These are phyloP conservation scores for Fopius arisanus DNA, from an alignment of 1,140 invertebrate genomes.

Conservation along the genomic window DNA sequence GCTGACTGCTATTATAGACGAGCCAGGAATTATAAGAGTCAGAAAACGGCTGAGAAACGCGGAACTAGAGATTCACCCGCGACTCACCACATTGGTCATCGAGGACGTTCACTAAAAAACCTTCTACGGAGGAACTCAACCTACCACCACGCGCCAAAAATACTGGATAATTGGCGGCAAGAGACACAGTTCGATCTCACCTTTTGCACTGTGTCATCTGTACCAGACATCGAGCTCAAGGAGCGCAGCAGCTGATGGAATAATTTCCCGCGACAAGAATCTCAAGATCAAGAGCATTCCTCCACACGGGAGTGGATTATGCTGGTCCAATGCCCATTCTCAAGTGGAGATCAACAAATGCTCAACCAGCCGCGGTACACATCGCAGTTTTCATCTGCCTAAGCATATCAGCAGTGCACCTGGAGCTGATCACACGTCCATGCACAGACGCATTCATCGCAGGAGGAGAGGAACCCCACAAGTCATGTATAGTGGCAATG, in stretches of 20 bases:
- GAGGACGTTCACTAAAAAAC: slow-evolving; percentile 36
- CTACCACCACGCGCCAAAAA: slow-evolving; percentile 33
- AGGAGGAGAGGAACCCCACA: slow-evolving; percentile 35
- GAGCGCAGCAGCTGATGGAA: too few species aligned
- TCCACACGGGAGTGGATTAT: too few species aligned
- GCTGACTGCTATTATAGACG: slow-evolving; percentile 3
- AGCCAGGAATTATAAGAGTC: too few species aligned
- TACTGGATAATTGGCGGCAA: slow-evolving; percentile 42
- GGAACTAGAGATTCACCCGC: not conserved
- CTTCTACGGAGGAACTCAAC: slow-evolving; percentile 40
- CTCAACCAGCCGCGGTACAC: slow-evolving; percentile 34
- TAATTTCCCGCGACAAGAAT: too few species aligned
- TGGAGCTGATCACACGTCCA: slow-evolving; percentile 39
- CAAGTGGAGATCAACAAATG: too few species aligned
- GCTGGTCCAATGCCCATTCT: too few species aligned
- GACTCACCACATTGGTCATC: slow-evolving; percentile 39
- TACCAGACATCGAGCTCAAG: slow-evolving; percentile 16
- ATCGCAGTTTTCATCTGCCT: slow-evolving; percentile 32
- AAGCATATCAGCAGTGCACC: slow-evolving; percentile 38
- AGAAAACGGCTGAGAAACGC: not conserved
- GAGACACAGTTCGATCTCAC: slow-evolving; percentile 2
- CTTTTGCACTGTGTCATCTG: slow-evolving; percentile 3
- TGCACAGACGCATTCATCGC: slow-evolving; percentile 42
- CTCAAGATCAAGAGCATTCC: too few species aligned
- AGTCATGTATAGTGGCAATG: slow-evolving; percentile 24